Base-by-base conservation (phyloP, 2,113 vertebrate genomes). In the Sminthopsis crassicaudata region DNA sequence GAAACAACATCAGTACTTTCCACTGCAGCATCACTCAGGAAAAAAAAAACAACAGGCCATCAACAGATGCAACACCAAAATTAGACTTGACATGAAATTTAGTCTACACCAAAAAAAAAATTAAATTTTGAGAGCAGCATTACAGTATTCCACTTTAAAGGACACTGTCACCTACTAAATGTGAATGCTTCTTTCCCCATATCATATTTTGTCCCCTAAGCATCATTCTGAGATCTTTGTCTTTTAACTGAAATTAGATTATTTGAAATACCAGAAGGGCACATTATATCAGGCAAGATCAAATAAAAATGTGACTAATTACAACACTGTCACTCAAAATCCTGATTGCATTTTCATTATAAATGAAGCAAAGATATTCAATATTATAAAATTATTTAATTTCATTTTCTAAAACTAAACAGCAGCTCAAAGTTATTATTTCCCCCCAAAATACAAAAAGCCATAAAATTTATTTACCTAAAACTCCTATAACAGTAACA, bases 361-460 rank as follows among this genome's bases (percentile, higher is more conserved):
- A 94, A 96, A 93, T 89, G 94, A 96, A 96, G 90, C 55, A 92
- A 96, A 94, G 52, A 92, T 92, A 97, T 92, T 55, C 67, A 95
- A 93, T 95, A 96, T 95, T 96, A 95, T 90, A 30, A 97, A 96
- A 97, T 97, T 94, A 96, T 92, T 97, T 97, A 90, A 94, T 96
- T 96, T 95, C 95, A 93, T 92, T 92, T 96, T 95, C 96, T 95
- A 94, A 93, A 52, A 91, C 76, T 4, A 22, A 92, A 84, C 14
- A 52, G 57, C 50, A 93, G 92, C 23, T 93, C 89, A 89, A 90
- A 30, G 67, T 84, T 52, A 94, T 96, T 94, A 96, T 96, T 97
- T 97, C 95, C 96, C 48, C 95, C 96, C 48, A 55, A 88, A 94
- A 60, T 51, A 22, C 8, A 50, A 50, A 94, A 93, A 96, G 92